These are phyloP conservation scores for Yponomeuta plumbellus DNA, from an alignment of 2,888 invertebrate species.

Conservation along the genomic window DNA sequence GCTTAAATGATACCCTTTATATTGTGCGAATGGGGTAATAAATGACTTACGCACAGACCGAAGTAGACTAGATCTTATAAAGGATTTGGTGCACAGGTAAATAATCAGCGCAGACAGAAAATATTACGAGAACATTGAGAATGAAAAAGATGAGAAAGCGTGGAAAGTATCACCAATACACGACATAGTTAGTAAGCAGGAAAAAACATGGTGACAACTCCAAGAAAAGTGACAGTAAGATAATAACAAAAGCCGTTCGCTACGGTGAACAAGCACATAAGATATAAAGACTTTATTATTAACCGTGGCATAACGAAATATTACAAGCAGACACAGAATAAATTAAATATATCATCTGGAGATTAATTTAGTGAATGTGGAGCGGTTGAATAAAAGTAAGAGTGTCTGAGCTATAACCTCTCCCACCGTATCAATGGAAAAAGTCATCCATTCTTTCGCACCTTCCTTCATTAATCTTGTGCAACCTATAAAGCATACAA, in stretches of 20 bases:
- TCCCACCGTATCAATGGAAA: conserved; percentile 12
- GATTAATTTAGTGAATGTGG: conserved; percentile 16
- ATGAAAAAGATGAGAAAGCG: neutral
- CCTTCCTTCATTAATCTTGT: conserved; percentile 19
- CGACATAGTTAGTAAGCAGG: neutral
- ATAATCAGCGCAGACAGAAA: neutral
- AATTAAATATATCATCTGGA: conserved; percentile 25
- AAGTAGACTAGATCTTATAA: neutral
- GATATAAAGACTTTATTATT: neutral
- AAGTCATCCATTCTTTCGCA: neutral
- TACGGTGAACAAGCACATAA: neutral
- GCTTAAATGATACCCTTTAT: too few relatives aligned
- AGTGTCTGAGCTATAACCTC: conserved; percentile 19
- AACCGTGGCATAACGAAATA: conserved; percentile 19
- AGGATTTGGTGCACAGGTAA: neutral
- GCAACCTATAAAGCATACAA: conserved; percentile 19
- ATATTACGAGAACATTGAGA: neutral
- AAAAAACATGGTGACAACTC: neutral
- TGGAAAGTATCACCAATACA: neutral
- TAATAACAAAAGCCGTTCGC: neutral
- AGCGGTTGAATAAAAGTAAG: conserved; percentile 13
- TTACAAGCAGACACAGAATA: conserved; percentile 26
- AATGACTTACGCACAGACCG: neutral
- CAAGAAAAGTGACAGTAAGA: neutral
- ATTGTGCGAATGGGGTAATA: neutral